Evolutionary conservation across 2,113 vertebrate genomes (phyloP), one percentile per base, ranked within the genome.

Genomic region (Megalops atlanticus): DNA sequence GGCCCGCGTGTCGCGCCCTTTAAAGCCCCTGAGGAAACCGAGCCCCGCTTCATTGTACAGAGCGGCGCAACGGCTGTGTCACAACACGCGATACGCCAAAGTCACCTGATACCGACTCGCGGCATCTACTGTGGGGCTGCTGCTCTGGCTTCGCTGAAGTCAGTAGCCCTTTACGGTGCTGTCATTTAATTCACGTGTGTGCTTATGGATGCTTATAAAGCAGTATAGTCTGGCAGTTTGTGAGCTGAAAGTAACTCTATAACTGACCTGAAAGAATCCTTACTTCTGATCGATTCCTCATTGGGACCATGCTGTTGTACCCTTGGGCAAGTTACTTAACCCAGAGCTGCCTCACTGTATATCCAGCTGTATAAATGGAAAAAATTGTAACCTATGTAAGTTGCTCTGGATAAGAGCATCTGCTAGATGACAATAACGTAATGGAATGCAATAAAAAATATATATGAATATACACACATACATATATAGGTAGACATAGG

Each of bases 81-180:
- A 81, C 80, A 85, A 80, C 84, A 84, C 83, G 84, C 82, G 82
- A 82, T 86, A 74, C 74, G 74, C 84, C 84, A 83, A 35, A 80
- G 76, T 83, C 80, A 81, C 84, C 85, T 69, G 83, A 85, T 82
- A 84, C 84, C 81, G 83, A 85, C 78, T 84, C 76, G 58, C 24
- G 14, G 31, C 24, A 64, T 31, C n/a, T 64, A 11, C n/a, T n/a
- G n/a, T n/a, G n/a, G n/a, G 7, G 58, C 24, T 5, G 8, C 58
- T 64, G 58, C 24, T 64, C 31, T 64, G 58, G 58, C 24, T 64
- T 64, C 1, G 7, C n/a, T 64, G 58, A 27, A n/a, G 58, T 64
- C 58, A n/a, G 24, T 2, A 11, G 6, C n/a, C 58, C 24, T 64
- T 24, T 64, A 31, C 8, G 8, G n/a, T 64, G 11, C 58, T 64